These are phyloP conservation scores for Lindbergichthys nudifrons DNA, from an alignment of 2,797 vertebrate genomes.

Conservation along the genomic window DNA sequence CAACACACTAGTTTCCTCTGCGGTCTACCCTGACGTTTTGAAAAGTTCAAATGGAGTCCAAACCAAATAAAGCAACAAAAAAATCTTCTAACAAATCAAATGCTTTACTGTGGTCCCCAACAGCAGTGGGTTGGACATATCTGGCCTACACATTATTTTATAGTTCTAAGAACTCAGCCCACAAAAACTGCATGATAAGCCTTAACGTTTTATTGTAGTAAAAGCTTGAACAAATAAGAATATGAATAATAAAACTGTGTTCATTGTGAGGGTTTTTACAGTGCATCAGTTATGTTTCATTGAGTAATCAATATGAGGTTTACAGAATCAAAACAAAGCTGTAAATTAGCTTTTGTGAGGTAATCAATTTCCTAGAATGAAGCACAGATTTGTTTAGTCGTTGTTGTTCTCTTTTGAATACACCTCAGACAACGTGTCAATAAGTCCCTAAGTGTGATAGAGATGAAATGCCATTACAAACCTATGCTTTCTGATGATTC, in stretches of 20 bases:
- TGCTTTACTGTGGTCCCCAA: conserved; percentile 15
- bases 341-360: conserved; percentile 29
- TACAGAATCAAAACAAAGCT: conserved; percentile 56
- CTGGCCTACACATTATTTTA: conserved; percentile 31
- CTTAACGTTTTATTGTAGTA: conserved; percentile 22
- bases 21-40: not conserved
- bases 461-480: not conserved
- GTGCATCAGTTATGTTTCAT: conserved; percentile 37
- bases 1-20: not conserved
- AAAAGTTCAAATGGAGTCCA: not conserved
- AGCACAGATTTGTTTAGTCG: conserved; percentile 1
- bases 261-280: conserved; percentile 40
- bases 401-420: not conserved
- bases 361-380: conserved; percentile 28
- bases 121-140: conserved; percentile 12
- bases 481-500: conserved; percentile 14
- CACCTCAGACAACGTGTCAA: not conserved
- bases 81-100: conserved; percentile 25
- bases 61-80: conserved; percentile 21
- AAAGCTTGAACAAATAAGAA: conserved; percentile 45
- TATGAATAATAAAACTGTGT: conserved; percentile 44
- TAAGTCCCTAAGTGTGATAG: not conserved
- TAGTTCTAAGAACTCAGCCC: conserved; percentile 29
- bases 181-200: conserved; percentile 31
- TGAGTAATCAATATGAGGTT: conserved; percentile 61